Evolutionary conservation across 2,113 vertebrate species (phyloP), one percentile per base, ranked within the genome.

Genomic region (Hirundichthys speculiger): DNA sequence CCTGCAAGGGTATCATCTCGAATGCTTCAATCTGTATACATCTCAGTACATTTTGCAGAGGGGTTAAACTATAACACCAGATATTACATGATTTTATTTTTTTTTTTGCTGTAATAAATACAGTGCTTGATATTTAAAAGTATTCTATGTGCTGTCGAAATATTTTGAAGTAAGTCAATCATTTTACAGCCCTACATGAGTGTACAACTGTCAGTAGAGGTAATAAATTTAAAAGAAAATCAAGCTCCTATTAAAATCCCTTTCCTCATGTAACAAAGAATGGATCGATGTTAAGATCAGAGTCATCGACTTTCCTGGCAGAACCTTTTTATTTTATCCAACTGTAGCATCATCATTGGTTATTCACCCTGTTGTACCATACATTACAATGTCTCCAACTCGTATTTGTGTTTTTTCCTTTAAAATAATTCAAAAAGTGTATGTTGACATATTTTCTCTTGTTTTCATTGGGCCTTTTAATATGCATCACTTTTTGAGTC

Each of bases 401-500:
- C 22, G 52, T 72, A 11, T 64, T 20, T 82, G 11, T 72, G 47
- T 20, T 20, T 42, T 77, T 39, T 57, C 21, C 25, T 73, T 51
- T 63, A 14, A 25, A 50, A 65, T 51, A 47, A 49, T 38, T 13
- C n/a, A 48, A 21, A 5, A 4, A 20, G 27, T 77, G 40, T 48
- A 3, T 68, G 52, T 49, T 49, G 18, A 47, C 16, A 34, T 62
- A 8, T 13, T 19, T 53, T 22, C 27, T 62, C 11, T 3, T 48
- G 51, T 68, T 78, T 70, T 68, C 22, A 58, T 56, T 40, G 15
- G 54, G 24, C 53, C 41, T 77, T 81, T 75, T 30, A 41, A 76
- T 64, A 64, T 69, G 69, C 47, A 56, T 83, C 73, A 79, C 63
- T 57, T 76, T n/a, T 72, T 69, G 64, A 83, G 55, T 43, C 77